phyloP scores from a whole-genome alignment of 2,113 vertebrate species.

The Labeo rohita region DNA sequence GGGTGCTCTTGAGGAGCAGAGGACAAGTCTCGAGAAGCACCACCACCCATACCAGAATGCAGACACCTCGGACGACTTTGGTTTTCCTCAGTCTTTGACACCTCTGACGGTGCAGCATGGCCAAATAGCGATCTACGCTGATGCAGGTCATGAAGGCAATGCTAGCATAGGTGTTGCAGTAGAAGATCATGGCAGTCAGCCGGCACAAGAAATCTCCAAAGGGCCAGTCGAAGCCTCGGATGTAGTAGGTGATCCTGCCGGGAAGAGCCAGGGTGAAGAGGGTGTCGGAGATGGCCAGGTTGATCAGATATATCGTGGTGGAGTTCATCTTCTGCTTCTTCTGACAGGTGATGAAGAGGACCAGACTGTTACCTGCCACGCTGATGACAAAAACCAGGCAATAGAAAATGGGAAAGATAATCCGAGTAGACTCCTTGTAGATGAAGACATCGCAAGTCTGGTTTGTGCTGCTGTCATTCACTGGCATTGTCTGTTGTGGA shows the following conservation, averaged over 20 bases:
- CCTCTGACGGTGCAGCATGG: slow-evolving; percentile 77
- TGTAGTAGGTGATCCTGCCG: slow-evolving; percentile 79
- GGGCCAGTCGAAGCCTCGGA: slow-evolving; percentile 82
- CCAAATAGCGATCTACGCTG: slow-evolving; percentile 83
- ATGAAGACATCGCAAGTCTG: slow-evolving; percentile 78
- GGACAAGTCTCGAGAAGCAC: slow-evolving; percentile 74
- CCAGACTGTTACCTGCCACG: slow-evolving; percentile 78
- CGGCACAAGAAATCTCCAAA: slow-evolving; percentile 82
- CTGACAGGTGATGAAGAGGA: slow-evolving; percentile 79
- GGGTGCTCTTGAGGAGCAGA: slow-evolving; percentile 74
- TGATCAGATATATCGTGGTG: slow-evolving; percentile 80
- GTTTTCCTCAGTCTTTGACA: slow-evolving; percentile 67
- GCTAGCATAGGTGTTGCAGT: slow-evolving; percentile 82
- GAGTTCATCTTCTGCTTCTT: slow-evolving; percentile 84
- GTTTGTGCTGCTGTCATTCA: slow-evolving; percentile 55
- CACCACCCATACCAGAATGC: slow-evolving; percentile 77
- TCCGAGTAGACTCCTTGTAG: slow-evolving; percentile 65
- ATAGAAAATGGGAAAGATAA: slow-evolving; percentile 81
- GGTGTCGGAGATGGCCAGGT: slow-evolving; percentile 81
- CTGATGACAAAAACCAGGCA: slow-evolving; percentile 75
- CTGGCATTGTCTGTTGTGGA: neutral
- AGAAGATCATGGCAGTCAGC: slow-evolving; percentile 78
- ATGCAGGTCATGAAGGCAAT: slow-evolving; percentile 86
- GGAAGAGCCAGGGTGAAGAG: slow-evolving; percentile 83
- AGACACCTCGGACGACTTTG: slow-evolving; percentile 70